phyloP scores from a whole-genome alignment of 2,888 invertebrate genomes.

The Oasisia sp. region DNA sequence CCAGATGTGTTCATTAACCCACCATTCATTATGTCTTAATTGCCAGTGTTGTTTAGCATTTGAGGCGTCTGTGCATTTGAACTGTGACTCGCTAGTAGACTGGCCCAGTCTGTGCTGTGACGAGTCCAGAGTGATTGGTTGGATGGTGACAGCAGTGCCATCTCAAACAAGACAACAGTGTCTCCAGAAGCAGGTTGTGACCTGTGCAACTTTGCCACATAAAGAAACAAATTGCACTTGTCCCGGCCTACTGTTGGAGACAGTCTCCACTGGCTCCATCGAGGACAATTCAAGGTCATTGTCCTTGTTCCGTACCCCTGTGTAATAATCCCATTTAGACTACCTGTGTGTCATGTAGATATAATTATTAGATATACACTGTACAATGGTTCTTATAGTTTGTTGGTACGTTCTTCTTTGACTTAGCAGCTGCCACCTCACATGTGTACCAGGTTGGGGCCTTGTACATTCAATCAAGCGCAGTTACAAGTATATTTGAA shows the following conservation, averaged over 20 bases:
- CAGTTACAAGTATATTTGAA: too few relatives aligned
- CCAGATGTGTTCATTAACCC: too few relatives aligned
- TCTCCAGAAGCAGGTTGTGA: neutral
- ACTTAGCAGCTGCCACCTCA: too few relatives aligned
- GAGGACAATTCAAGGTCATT: neutral
- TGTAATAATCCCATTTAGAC: too few relatives aligned
- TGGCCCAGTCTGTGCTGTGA: neutral
- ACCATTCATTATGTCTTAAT: neutral
- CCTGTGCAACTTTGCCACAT: neutral
- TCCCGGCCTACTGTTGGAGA: conserved; percentile 13
- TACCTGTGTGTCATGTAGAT: too few relatives aligned
- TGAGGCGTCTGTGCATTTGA: neutral
- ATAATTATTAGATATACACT: too few relatives aligned
- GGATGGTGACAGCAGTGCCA: neutral
- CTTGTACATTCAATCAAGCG: too few relatives aligned
- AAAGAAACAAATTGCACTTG: conserved; percentile 17
- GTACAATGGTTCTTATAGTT: too few relatives aligned
- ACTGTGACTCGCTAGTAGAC: neutral
- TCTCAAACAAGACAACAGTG: neutral
- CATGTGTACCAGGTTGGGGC: too few relatives aligned
- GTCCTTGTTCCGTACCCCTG: too few relatives aligned
- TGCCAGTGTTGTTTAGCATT: neutral
- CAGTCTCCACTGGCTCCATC: neutral
- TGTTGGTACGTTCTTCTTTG: too few relatives aligned
- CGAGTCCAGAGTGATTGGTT: neutral